phyloP scores from a whole-genome alignment of 1,140 invertebrate genomes.

The Epicauta chinensis region DNA sequence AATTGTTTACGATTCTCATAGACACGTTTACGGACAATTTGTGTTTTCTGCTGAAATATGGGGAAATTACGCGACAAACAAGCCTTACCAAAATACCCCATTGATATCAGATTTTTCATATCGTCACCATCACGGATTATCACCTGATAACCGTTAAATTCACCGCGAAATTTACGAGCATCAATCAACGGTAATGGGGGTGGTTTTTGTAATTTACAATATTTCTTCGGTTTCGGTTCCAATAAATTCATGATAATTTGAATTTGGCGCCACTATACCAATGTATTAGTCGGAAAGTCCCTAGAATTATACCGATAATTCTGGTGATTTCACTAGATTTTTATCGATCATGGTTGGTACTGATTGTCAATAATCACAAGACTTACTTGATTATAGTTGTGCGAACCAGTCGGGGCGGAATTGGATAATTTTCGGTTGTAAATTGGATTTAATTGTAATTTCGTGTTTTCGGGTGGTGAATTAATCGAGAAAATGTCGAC shows the following conservation, averaged over 20 bases:
- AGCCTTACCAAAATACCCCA: slow-evolving; percentile 71
- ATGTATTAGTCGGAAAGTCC: background rate
- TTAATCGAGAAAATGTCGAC: slow-evolving; percentile 13
- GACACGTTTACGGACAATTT: slow-evolving; percentile 32
- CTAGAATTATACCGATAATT: too few relatives aligned
- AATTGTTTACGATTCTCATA: slow-evolving; percentile 11
- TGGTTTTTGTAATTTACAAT: slow-evolving; percentile 35
- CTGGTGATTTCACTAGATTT: too few relatives aligned
- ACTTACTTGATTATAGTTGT: slow-evolving; percentile 10
- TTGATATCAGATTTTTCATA: slow-evolving; percentile 56
- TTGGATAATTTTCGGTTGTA: background rate
- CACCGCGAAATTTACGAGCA: slow-evolving; percentile 46
- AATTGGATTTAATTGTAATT: background rate
- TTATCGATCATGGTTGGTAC: background rate
- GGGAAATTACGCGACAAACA: slow-evolving; percentile 34
- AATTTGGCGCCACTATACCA: slow-evolving; percentile 1
- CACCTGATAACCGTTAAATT: slow-evolving; percentile 58
- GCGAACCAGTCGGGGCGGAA: background rate
- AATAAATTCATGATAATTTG: slow-evolving; percentile 42
- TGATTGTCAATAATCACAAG: slow-evolving; percentile 35
- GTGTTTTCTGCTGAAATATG: slow-evolving; percentile 20
- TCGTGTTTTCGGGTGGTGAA: background rate
- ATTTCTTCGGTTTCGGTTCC: slow-evolving; percentile 43
- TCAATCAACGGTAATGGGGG: slow-evolving; percentile 44
- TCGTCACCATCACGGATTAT: slow-evolving; percentile 54